phyloP scores from a whole-genome alignment of 2,113 vertebrate species.

The Pelodiscus sinensis region DNA sequence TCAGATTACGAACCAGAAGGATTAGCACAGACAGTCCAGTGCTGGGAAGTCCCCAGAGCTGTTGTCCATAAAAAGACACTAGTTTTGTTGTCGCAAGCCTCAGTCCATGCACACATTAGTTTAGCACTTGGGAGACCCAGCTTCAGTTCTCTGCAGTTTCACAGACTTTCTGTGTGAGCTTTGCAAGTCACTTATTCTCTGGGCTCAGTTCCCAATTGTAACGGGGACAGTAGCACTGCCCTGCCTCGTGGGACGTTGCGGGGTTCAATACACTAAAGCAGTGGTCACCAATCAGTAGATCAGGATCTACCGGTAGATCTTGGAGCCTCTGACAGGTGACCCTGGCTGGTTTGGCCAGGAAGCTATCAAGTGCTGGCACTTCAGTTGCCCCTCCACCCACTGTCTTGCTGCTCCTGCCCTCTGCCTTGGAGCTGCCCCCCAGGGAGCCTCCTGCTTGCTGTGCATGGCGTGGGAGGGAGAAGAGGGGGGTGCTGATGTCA shows the following conservation, averaged over 20 bases:
- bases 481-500: too few species aligned
- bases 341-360: too few species aligned
- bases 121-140: neutral
- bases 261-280: neutral
- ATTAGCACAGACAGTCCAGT: neutral
- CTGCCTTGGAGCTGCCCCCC: too few species aligned
- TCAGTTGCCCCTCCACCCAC: too few species aligned
- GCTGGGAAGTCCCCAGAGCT: neutral
- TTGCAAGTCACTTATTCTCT: neutral
- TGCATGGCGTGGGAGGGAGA: too few species aligned
- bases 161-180: neutral
- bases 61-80: neutral
- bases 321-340: too few species aligned
- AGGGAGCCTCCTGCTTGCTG: too few species aligned
- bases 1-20: neutral
- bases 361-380: too few species aligned
- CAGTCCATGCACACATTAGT: neutral
- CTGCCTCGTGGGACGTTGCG: neutral
- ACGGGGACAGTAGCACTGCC: neutral
- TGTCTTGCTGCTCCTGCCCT: too few species aligned
- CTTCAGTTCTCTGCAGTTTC: neutral
- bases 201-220: neutral
- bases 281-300: too few species aligned
- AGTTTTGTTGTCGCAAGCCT: neutral
- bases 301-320: too few species aligned